Conservation (phyloP, 2,113 vertebrate genomes). For the Oreochromis niloticus region DNA sequence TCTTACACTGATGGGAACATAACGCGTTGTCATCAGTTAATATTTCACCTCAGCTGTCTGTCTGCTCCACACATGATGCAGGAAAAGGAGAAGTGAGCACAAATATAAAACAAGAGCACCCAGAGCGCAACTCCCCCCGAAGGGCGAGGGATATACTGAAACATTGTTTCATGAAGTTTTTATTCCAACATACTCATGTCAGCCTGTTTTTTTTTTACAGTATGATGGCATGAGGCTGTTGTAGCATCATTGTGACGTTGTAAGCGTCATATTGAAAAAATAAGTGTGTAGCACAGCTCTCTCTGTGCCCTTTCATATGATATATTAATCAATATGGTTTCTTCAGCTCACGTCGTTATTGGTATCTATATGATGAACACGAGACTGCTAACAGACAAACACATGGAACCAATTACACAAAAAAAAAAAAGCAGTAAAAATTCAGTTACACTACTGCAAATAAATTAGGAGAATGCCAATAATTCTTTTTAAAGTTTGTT, state of each 20-base stretch:
- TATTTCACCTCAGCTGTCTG: not conserved
- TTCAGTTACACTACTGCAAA: not conserved
- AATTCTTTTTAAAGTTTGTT: not conserved
- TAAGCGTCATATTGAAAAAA: not conserved
- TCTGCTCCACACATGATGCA: not conserved
- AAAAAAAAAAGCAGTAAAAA: not conserved
- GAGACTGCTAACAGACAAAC: not conserved
- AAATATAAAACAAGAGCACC: not conserved
- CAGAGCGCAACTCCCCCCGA: fast-evolving
- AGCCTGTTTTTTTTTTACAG: not conserved
- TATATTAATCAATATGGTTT: not conserved
- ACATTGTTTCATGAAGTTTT: not conserved
- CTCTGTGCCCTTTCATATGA: not conserved
- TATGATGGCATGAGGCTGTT: fast-evolving
- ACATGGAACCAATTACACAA: fast-evolving
- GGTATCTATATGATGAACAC: not conserved
- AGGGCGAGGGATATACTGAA: not conserved
- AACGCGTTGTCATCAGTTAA: fast-evolving
- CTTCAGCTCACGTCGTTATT: fast-evolving
- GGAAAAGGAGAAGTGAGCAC: not conserved
- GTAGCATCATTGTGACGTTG: not conserved
- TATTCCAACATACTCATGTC: not conserved
- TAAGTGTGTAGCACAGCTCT: not conserved
- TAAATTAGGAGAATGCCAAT: not conserved
- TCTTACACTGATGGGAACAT: not conserved